Conservation (phyloP, 2,113 vertebrate species). For the Triplophysa dalaica region DNA sequence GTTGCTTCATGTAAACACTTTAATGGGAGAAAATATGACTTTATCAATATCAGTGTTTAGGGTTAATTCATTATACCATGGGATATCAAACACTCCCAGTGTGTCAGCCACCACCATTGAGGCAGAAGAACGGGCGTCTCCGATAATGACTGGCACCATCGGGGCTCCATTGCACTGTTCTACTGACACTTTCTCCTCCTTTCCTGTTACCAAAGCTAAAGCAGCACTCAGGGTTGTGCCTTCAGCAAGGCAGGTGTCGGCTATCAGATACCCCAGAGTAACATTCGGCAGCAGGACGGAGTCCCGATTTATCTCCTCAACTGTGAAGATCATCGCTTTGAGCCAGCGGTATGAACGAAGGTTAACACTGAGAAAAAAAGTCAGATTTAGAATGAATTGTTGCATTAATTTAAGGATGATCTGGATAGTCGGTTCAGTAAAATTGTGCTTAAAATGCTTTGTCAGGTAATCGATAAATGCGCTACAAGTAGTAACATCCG, state of each 20-base stretch:
- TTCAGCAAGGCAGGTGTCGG: constrained; percentile 66
- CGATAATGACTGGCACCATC: constrained; percentile 59
- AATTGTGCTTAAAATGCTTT: too few species aligned
- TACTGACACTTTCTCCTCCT: constrained; percentile 40
- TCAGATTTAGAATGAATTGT: background rate
- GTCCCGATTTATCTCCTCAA: constrained; percentile 66
- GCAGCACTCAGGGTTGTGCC: constrained; percentile 60
- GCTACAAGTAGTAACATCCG: too few species aligned
- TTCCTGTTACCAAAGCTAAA: constrained; percentile 55
- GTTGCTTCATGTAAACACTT: too few species aligned
- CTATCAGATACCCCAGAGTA: constrained; percentile 61
- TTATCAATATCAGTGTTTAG: too few species aligned
- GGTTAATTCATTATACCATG: constrained; percentile 51
- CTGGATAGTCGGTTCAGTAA: too few species aligned
- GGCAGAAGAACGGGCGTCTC: constrained; percentile 56
- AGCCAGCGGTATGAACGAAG: constrained; percentile 59
- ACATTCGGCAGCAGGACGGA: constrained; percentile 59
- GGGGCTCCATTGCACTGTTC: constrained; percentile 43
- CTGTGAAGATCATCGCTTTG: constrained; percentile 61
- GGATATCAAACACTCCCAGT: constrained; percentile 63
- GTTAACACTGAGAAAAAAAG: constrained; percentile 56
- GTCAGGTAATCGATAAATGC: too few species aligned
- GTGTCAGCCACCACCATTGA: constrained; percentile 63
- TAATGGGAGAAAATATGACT: too few species aligned
- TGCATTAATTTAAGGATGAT: background rate